Evolutionary conservation across 2,113 vertebrate species (phyloP), one percentile per base, ranked within the genome.

Genomic region (Malurus melanocephalus): DNA sequence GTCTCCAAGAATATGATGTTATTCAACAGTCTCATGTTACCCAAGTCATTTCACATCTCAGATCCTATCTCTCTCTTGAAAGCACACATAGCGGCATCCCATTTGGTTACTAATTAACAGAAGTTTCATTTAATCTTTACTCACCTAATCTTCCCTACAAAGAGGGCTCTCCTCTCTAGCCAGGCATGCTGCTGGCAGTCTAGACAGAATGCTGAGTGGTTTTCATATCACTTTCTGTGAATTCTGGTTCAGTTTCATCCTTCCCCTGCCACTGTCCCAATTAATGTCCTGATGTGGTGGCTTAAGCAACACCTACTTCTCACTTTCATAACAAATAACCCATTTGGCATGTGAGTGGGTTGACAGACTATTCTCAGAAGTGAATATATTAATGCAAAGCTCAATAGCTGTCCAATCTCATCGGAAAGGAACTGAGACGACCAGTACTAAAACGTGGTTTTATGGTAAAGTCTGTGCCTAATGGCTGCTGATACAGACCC

Each of bases 31-130:
- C 51, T 88, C 38, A 2, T 3, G 22, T 90, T 60, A 86, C 38
- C 33, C 66, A 72, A 68, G 51, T 11, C 4, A 53, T 68, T 95
- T 65, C 74, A 75, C 46, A 66, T 35, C 74, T 69, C 32, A 73
- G 92, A 84, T 75, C 89, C 76, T 61, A 9, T 76, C 86, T 90
- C 62, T 61, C 62, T 80, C 4, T 26, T 65, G 90, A 72, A 93
- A 59, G 90, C 62, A 73, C 4, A 57, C 56, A 33, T 3, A 52
- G 77, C 1, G 0, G 69, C 51, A 68, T 57, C 77, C 52, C 55
- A 48, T 30, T 57, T 35, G 13, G 32, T 28, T 72, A 33, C 45
- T 68, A 60, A 82, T 82, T 81, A 77, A 74, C 74, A 13, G 59
- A 67, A 65, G n/a, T 48, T 71, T 75, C 13, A 33, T 49, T 86